Evolutionary conservation across 1,140 invertebrate species (phyloP).

Genomic region (Rhopalosiphum padi): DNA sequence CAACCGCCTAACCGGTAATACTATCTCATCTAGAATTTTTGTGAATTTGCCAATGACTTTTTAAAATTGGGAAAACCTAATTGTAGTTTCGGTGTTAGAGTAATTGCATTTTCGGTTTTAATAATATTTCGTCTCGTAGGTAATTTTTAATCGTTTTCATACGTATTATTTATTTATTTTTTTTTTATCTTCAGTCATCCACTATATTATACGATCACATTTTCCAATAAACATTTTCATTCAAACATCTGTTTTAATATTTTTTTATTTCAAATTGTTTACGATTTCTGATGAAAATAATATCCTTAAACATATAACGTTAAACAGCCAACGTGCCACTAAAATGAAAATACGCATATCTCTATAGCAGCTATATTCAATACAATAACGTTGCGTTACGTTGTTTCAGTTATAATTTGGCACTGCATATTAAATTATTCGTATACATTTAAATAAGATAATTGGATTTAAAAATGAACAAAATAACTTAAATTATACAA

Average conservation of each 20-base stretch:
- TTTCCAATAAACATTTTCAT: not conserved
- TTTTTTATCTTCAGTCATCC: not conserved
- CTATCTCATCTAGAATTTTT: slow-evolving; percentile 7
- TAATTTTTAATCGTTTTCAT: not conserved
- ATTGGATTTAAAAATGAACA: not conserved
- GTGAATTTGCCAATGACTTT: slow-evolving; percentile 4
- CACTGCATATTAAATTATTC: not conserved
- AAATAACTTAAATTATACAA: not conserved
- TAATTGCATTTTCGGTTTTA: not conserved
- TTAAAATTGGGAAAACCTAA: not conserved
- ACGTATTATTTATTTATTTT: too few relatives aligned
- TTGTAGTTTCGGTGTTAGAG: not conserved
- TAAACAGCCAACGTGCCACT: not conserved
- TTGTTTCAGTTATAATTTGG: not conserved
- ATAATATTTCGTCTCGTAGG: not conserved
- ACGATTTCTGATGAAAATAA: not conserved
- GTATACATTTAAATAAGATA: not conserved
- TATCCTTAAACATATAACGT: not conserved
- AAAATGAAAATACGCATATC: not conserved
- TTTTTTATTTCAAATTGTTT: not conserved
- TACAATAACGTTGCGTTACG: not conserved
- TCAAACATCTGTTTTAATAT: not conserved
- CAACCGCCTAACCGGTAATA: not conserved
- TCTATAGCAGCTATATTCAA: not conserved
- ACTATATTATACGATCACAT: too few relatives aligned